These are phyloP conservation scores for Tetranychus piercei DNA, from an alignment of 2,888 invertebrate species.

Conservation along the genomic window DNA sequence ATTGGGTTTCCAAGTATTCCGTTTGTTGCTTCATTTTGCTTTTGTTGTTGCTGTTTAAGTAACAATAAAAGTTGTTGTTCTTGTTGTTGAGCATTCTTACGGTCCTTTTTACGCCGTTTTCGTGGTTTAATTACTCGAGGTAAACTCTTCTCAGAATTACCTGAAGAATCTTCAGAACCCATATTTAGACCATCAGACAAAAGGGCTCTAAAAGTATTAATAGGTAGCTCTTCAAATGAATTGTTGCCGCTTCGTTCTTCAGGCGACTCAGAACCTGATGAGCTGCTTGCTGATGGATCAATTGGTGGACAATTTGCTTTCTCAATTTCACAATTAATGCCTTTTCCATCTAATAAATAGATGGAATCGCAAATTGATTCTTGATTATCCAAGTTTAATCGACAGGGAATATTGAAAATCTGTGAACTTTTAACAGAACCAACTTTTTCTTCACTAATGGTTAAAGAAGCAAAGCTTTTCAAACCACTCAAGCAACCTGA, in stretches of 20 bases:
- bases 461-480: too few species aligned
- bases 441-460: too few species aligned
- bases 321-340: too few species aligned
- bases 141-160: slow-evolving; percentile 6
- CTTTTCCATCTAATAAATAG: too few species aligned
- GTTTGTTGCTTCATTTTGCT: background rate
- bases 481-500: too few species aligned
- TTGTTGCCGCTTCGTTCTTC: background rate
- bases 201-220: background rate
- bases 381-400: background rate
- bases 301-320: too few species aligned
- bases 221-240: background rate
- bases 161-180: slow-evolving; percentile 6
- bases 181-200: slow-evolving; percentile 1
- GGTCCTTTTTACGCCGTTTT: slow-evolving; percentile 68
- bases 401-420: too few species aligned
- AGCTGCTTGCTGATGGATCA: too few species aligned
- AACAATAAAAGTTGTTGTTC: background rate
- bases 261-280: too few species aligned
- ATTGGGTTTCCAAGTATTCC: background rate
- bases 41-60: background rate
- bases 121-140: slow-evolving; percentile 64
- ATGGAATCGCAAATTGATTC: background rate
- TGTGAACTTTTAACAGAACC: too few species aligned
- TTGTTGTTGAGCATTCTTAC: background rate